Evolutionary conservation across 2,888 invertebrate genomes (phyloP).

Genomic region (Agrotis clavis): DNA sequence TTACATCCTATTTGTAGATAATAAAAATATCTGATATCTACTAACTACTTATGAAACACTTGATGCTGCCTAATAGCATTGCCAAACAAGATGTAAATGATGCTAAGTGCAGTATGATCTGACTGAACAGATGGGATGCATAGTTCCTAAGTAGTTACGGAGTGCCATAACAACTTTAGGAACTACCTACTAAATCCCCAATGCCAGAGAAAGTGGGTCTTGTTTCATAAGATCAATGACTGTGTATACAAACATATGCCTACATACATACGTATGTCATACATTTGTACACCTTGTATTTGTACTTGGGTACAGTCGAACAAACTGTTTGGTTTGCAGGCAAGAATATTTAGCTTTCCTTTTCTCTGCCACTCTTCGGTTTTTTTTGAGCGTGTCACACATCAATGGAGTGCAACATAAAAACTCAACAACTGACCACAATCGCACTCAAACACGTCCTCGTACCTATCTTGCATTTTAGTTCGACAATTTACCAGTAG

Average conservation of each 20-base stretch:
- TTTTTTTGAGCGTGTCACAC: too few species aligned
- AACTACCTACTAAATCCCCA: constrained; percentile 50
- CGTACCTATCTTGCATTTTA: too few species aligned
- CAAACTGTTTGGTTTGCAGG: constrained; percentile 4
- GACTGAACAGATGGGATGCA: constrained; percentile 47
- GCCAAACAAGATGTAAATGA: constrained; percentile 13
- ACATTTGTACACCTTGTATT: constrained; percentile 6
- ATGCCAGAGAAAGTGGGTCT: constrained; percentile 68
- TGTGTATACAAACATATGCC: constrained; percentile 16
- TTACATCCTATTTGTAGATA: too few species aligned
- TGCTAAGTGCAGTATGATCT: constrained; percentile 35
- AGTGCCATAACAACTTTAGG: constrained; percentile 6
- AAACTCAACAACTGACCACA: too few species aligned
- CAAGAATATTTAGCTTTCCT: too few species aligned
- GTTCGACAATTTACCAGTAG: too few species aligned
- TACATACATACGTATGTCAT: not conserved
- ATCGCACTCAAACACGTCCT: too few species aligned
- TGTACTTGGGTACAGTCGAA: constrained; percentile 11
- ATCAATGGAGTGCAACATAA: too few species aligned
- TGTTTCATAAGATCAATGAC: constrained; percentile 47
- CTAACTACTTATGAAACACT: constrained; percentile 3
- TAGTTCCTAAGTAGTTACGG: constrained; percentile 11
- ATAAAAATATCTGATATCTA: too few species aligned
- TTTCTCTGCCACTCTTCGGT: too few species aligned
- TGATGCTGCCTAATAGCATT: constrained; percentile 15